Percentiles rank a stretch among this genome's conserved stretches.
Evolutionary conservation across 2,113 vertebrate species (phyloP).

Genomic region (Pedetes capensis): DNA sequence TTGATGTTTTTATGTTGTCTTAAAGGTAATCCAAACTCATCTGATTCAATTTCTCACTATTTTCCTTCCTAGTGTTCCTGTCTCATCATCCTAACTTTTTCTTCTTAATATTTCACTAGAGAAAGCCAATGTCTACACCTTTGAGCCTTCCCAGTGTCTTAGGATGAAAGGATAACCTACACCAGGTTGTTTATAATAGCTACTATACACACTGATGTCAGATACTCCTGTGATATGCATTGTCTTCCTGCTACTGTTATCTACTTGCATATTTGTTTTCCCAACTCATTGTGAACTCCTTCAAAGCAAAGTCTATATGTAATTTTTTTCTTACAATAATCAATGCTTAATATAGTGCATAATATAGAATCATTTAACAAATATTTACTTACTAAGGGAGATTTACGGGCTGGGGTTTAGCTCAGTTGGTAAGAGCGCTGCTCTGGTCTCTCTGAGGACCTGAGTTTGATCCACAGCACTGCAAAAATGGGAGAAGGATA

Average conservation of each 20-base stretch:
- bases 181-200: neutral
- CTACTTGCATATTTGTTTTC: neutral
- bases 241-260: neutral
- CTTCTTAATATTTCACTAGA: neutral
- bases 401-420: no score
- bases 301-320: neutral
- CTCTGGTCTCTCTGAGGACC: no score
- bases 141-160: accelerated
- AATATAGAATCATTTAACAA: neutral
- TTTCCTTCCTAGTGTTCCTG: neutral
- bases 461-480: no score
- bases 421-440: no score
- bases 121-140: neutral
- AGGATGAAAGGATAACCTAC: neutral
- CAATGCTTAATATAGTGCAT: neutral
- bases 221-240: no score
- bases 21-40: no score
- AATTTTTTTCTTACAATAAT: neutral
- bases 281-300: neutral
- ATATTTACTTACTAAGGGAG: neutral
- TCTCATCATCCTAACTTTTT: neutral
- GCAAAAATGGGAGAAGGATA: no score
- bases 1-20: neutral
- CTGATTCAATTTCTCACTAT: no score
- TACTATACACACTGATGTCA: neutral